Conservation (phyloP, 2,113 vertebrate species). For the Myrmecobius fasciatus region DNA sequence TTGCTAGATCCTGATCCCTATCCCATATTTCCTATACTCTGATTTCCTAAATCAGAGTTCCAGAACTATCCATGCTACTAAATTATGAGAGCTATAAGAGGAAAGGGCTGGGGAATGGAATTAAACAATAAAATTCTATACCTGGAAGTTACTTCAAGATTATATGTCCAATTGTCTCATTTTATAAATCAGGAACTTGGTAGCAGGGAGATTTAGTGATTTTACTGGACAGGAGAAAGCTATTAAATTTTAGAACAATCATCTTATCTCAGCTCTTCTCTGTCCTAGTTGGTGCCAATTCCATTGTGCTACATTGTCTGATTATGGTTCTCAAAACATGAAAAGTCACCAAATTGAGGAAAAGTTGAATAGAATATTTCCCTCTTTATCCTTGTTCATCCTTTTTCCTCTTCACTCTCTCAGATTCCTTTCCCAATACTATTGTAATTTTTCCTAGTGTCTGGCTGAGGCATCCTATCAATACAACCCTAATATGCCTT, state of each 20-base stretch:
- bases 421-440: constrained; percentile 10
- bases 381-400: constrained; percentile 13
- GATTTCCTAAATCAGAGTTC: background rate
- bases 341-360: background rate
- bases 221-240: background rate
- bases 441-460: constrained; percentile 16
- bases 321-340: background rate
- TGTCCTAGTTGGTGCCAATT: background rate
- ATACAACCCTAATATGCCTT: background rate
- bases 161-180: background rate
- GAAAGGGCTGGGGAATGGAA: background rate
- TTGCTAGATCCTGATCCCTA: background rate
- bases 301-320: background rate
- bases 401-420: background rate
- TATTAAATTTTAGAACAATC: background rate
- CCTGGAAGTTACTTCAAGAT: background rate
- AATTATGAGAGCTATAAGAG: background rate
- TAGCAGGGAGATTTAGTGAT: background rate
- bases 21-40: background rate
- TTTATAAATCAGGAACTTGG: background rate
- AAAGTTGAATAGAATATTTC: background rate
- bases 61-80: background rate
- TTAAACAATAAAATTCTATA: background rate
- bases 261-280: background rate
- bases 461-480: background rate